These are phyloP conservation scores for Microtus oregoni DNA, from an alignment of 2,113 vertebrate genomes.

Conservation along the genomic window DNA sequence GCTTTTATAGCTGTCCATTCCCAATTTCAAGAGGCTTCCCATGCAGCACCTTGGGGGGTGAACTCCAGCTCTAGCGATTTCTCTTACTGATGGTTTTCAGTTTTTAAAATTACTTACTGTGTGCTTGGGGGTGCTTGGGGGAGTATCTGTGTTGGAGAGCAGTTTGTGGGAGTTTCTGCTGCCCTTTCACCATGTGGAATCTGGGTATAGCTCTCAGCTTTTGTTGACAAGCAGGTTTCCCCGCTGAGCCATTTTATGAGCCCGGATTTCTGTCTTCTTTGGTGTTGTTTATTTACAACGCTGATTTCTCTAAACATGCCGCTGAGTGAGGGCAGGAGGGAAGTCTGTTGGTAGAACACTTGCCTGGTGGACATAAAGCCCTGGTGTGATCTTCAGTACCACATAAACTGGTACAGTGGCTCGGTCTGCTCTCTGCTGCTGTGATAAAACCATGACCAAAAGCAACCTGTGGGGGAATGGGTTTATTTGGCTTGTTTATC, in stretches of 20 bases:
- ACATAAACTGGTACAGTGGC: background rate
- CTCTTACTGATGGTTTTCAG: background rate
- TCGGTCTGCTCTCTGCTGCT: background rate
- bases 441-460: background rate
- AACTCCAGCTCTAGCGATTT: background rate
- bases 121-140: background rate
- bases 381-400: background rate
- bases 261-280: background rate
- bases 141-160: background rate
- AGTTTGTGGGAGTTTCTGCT: background rate
- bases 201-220: background rate
- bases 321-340: background rate
- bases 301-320: background rate
- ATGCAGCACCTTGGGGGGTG: background rate
- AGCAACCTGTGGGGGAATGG: background rate
- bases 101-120: background rate
- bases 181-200: too few relatives aligned
- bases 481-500: background rate
- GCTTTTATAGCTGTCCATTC: slow-evolving; percentile 47
- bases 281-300: slow-evolving; percentile 30
- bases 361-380: background rate
- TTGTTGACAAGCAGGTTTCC: background rate
- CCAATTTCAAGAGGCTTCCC: slow-evolving; percentile 17
- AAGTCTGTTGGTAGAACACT: too few relatives aligned
- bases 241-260: background rate